Conservation (phyloP, 2,888 invertebrate species). For the Ptychoptera contaminata region DNA sequence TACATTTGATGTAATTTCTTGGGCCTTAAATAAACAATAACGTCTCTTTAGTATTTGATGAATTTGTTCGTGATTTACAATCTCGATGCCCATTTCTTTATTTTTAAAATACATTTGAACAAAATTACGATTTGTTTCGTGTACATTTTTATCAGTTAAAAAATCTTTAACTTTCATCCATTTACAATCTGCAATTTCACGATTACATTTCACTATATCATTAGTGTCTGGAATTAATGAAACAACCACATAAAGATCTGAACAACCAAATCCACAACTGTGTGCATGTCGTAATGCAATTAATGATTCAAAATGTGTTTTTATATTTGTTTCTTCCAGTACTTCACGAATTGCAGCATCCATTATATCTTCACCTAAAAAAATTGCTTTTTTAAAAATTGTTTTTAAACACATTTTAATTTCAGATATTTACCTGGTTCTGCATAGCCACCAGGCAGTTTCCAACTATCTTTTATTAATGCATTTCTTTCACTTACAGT, state of each 20-base stretch:
- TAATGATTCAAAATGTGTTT: conserved; percentile 57
- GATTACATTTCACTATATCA: conserved; percentile 49
- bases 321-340: conserved; percentile 76
- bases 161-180: conserved; percentile 76
- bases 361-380: conserved; percentile 62
- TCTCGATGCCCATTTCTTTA: conserved; percentile 40
- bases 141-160: conserved; percentile 51
- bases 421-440: conserved; percentile 47
- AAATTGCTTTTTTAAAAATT: no score
- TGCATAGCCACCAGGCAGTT: conserved; percentile 83
- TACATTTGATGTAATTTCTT: conserved; percentile 11
- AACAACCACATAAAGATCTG: conserved; percentile 73
- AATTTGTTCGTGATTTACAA: conserved; percentile 36
- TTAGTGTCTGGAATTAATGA: conserved; percentile 47
- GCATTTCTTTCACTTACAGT: conserved; percentile 58
- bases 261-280: conserved; percentile 59
- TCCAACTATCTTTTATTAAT: conserved; percentile 46
- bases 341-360: conserved; percentile 77
- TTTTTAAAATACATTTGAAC: conserved; percentile 50
- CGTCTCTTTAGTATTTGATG: conserved; percentile 24
- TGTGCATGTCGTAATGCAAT: conserved; percentile 67
- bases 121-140: conserved; percentile 52
- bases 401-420: neutral
- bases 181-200: conserved; percentile 59
- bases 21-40: conserved; percentile 23